Evolutionary conservation across 2,888 invertebrate genomes (phyloP).

Genomic region (Pandemis corylana): DNA sequence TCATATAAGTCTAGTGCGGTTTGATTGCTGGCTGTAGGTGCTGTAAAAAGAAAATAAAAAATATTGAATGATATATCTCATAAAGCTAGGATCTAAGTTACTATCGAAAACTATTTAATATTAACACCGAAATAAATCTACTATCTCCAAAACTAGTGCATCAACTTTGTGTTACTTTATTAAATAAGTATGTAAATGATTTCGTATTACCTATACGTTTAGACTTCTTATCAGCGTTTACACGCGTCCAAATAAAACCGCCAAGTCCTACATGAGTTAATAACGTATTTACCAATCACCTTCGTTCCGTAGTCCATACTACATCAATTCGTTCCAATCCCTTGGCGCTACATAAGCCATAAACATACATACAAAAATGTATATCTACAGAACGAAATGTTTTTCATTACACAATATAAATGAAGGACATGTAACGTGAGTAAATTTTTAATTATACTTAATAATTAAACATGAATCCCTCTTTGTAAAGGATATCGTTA

Average conservation of each 20-base stretch:
- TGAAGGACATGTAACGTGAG: background rate
- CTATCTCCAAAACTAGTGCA: background rate
- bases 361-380: background rate
- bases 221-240: slow-evolving; percentile 55
- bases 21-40: slow-evolving; percentile 87
- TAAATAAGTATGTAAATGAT: background rate
- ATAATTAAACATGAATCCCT: background rate
- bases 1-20: slow-evolving; percentile 88
- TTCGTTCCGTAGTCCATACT: background rate
- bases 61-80: background rate
- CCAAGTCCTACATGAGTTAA: slow-evolving; percentile 18
- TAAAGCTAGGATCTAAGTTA: background rate
- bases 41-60: slow-evolving; percentile 80
- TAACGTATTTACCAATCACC: slow-evolving; percentile 27
- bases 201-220: slow-evolving; percentile 1
- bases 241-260: slow-evolving; percentile 32
- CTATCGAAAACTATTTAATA: no score
- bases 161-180: background rate
- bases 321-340: background rate
- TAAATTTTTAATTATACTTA: background rate
- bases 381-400: background rate
- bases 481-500: background rate
- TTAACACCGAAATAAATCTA: background rate
- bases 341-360: background rate
- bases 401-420: background rate